Evolutionary conservation across 2,113 vertebrate genomes (phyloP).

Genomic region (Gasterosteus aculeatus): DNA sequence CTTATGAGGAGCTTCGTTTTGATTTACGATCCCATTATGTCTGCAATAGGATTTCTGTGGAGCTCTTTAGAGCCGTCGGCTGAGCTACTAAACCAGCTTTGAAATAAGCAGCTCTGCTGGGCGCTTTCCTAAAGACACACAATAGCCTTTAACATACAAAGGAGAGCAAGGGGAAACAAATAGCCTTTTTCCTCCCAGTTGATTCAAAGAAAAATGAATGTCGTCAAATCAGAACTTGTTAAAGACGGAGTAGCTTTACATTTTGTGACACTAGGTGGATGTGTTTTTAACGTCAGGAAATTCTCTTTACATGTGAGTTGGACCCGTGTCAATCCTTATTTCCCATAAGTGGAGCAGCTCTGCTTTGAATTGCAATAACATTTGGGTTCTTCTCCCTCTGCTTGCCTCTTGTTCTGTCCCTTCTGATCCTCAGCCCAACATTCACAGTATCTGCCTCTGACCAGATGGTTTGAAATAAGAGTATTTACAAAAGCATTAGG

Average conservation of each 20-base stretch:
- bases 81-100: constrained; percentile 82
- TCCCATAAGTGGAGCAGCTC: constrained; percentile 30
- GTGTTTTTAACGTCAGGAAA: background rate
- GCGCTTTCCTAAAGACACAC: constrained; percentile 58
- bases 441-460: constrained; percentile 62
- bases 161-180: constrained; percentile 7
- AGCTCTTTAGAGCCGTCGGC: constrained; percentile 79
- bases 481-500: constrained; percentile 75
- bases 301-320: constrained; percentile 36
- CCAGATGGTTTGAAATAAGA: constrained; percentile 77
- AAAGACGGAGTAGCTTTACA: background rate
- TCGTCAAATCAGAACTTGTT: background rate
- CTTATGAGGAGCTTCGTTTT: constrained; percentile 58
- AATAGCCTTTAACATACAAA: constrained; percentile 48
- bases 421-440: constrained; percentile 49
- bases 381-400: constrained; percentile 7
- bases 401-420: constrained; percentile 12
- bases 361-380: constrained; percentile 36
- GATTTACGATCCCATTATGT: constrained; percentile 79
- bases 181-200: no score
- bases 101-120: constrained; percentile 77
- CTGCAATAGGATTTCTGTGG: constrained; percentile 80
- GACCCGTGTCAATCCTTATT: constrained; percentile 31
- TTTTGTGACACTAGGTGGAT: background rate
- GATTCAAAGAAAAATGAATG: background rate